Evolutionary conservation across 2,888 invertebrate genomes (phyloP).

Genomic region (Xanthia togata): DNA sequence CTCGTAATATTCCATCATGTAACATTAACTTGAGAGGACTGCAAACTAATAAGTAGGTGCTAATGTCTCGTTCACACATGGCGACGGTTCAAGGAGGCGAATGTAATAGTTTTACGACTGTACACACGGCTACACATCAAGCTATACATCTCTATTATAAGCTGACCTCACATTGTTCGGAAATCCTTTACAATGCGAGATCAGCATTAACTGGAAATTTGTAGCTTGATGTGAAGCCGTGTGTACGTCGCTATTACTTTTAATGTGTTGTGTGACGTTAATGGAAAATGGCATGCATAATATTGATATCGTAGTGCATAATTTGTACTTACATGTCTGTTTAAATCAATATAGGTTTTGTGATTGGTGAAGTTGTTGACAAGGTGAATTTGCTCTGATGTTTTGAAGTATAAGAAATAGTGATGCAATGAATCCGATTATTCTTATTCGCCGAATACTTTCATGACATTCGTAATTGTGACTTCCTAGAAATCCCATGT

Average conservation of each 20-base stretch:
- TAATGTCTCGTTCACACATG: slow-evolving; percentile 63
- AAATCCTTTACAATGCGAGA: too few relatives aligned
- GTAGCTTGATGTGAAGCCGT: too few relatives aligned
- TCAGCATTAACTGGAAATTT: too few relatives aligned
- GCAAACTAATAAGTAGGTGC: slow-evolving; percentile 59
- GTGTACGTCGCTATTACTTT: slow-evolving; percentile 50
- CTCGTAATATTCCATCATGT: slow-evolving; percentile 55
- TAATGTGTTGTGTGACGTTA: slow-evolving; percentile 23
- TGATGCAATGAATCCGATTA: too few relatives aligned
- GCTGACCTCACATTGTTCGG: too few relatives aligned
- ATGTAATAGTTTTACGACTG: slow-evolving; percentile 51
- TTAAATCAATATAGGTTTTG: neutral
- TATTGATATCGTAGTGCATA: neutral
- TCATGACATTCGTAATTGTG: too few relatives aligned
- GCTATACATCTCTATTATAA: too few relatives aligned
- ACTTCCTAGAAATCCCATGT: too few relatives aligned
- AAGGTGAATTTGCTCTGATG: neutral
- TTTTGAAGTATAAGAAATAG: neutral
- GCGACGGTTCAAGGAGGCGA: slow-evolving; percentile 58
- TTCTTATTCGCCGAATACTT: too few relatives aligned
- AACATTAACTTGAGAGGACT: slow-evolving; percentile 47
- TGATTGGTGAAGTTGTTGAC: neutral
- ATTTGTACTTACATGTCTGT: neutral
- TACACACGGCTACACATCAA: neutral
- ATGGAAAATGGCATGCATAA: neutral